These are phyloP conservation scores for Venturia canescens DNA, from an alignment of 1,140 invertebrate genomes.

Conservation along the genomic window DNA sequence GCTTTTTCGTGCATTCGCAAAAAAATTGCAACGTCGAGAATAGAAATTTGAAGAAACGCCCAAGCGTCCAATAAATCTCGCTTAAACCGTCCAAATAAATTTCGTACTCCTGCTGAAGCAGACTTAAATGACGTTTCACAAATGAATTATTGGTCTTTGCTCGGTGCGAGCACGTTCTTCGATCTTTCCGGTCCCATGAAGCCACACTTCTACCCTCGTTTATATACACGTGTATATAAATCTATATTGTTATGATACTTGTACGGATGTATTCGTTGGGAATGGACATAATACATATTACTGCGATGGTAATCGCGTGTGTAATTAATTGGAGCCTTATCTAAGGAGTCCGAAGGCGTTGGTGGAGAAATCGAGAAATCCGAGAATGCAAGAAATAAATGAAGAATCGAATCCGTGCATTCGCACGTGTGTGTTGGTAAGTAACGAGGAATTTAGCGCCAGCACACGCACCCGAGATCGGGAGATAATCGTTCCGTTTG, in stretches of 20 bases:
- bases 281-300: slow-evolving; percentile 15
- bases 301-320: not conserved
- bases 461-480: no score
- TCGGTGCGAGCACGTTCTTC: not conserved
- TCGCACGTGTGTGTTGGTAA: no score
- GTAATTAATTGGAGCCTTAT: slow-evolving; percentile 11
- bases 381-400: slow-evolving; percentile 16
- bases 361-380: slow-evolving; percentile 2
- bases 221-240: not conserved
- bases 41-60: not conserved
- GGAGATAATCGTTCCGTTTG: no score
- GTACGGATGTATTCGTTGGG: not conserved
- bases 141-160: slow-evolving; percentile 2
- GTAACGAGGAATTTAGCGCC: no score
- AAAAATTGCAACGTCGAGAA: not conserved
- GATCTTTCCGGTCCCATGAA: not conserved
- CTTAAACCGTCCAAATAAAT: slow-evolving; percentile 1
- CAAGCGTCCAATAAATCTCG: not conserved
- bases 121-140: slow-evolving; percentile 4
- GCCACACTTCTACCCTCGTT: not conserved
- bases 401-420: no score
- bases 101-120: not conserved
- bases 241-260: no score
- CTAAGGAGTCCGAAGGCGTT: slow-evolving; percentile 9
- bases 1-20: no score